Evolutionary conservation across 2,113 vertebrate species (phyloP).

Genomic region (Columba livia): DNA sequence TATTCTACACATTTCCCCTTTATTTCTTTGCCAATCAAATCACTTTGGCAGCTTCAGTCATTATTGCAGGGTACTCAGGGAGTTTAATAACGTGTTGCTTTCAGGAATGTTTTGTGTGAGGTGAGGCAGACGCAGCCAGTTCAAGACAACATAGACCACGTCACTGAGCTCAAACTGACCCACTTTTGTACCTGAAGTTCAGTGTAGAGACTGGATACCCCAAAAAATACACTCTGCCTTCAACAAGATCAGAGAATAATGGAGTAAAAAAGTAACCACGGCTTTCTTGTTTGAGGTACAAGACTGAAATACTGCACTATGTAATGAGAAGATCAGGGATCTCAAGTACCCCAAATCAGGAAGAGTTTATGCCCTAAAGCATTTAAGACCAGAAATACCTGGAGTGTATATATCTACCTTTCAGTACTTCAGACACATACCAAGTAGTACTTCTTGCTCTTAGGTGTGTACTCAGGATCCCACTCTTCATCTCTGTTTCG

Average conservation of each 20-base stretch:
- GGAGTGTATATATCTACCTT: accelerated
- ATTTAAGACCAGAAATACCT: not conserved
- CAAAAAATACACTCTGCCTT: not conserved
- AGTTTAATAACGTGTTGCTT: not conserved
- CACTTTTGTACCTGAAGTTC: not conserved
- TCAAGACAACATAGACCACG: accelerated
- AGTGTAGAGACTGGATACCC: not conserved
- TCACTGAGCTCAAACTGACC: not conserved
- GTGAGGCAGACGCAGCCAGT: not conserved
- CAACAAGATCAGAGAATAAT: not conserved
- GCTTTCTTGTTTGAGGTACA: not conserved
- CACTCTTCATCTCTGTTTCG: conserved; percentile 86
- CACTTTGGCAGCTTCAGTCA: not conserved
- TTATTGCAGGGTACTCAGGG: not conserved
- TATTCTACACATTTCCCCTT: too few relatives aligned
- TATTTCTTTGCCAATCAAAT: not conserved
- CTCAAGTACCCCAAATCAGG: not conserved
- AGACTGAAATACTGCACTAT: not conserved
- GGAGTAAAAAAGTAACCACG: not conserved
- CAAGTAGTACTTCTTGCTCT: conserved; percentile 95
- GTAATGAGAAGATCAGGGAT: not conserved
- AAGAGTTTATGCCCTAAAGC: not conserved
- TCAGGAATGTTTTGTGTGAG: not conserved
- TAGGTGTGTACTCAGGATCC: conserved; percentile 91
- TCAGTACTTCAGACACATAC: conserved; percentile 73